Evolutionary conservation across 2,113 vertebrate genomes (phyloP).

Genomic region (Lagopus leucura): DNA sequence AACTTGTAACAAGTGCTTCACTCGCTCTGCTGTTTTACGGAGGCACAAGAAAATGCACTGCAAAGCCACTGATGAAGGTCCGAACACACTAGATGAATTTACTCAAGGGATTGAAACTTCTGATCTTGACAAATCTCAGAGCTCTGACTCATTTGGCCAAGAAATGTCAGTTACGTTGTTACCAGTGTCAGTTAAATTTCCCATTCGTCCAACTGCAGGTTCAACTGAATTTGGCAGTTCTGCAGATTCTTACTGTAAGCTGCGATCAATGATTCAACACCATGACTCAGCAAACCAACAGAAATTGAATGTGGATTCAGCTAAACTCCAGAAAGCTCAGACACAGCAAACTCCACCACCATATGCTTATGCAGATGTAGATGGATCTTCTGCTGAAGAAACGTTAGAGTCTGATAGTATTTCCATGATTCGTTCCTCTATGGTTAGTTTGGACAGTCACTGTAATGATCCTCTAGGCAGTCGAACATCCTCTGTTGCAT

Average conservation of each 20-base stretch:
- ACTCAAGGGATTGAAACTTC: slow-evolving; percentile 40
- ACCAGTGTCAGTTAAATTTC: slow-evolving; percentile 72
- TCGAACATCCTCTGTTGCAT: slow-evolving; percentile 48
- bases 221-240: slow-evolving; percentile 24
- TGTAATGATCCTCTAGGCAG: slow-evolving; percentile 70
- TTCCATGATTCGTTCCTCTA: slow-evolving; percentile 67
- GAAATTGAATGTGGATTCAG: slow-evolving; percentile 71
- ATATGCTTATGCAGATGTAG: slow-evolving; percentile 48
- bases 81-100: not conserved
- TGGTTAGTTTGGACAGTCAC: slow-evolving; percentile 73
- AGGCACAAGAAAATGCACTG: slow-evolving; percentile 88
- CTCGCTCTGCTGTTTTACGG: slow-evolving; percentile 90
- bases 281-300: slow-evolving; percentile 70
- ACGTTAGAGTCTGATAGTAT: slow-evolving; percentile 43
- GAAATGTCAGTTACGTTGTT: slow-evolving; percentile 58
- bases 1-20: slow-evolving; percentile 91
- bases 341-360: slow-evolving; percentile 18
- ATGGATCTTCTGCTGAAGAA: slow-evolving; percentile 28
- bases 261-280: slow-evolving; percentile 75
- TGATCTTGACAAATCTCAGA: slow-evolving; percentile 67
- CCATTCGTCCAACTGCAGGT: not conserved
- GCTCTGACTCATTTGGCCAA: slow-evolving; percentile 74
- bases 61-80: slow-evolving; percentile 49
- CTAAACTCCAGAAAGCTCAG: slow-evolving; percentile 75
- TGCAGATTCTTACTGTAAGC: slow-evolving; percentile 75